Evolutionary conservation across 2,888 invertebrate genomes (phyloP).

Genomic region (Drosophila aldrichi): DNA sequence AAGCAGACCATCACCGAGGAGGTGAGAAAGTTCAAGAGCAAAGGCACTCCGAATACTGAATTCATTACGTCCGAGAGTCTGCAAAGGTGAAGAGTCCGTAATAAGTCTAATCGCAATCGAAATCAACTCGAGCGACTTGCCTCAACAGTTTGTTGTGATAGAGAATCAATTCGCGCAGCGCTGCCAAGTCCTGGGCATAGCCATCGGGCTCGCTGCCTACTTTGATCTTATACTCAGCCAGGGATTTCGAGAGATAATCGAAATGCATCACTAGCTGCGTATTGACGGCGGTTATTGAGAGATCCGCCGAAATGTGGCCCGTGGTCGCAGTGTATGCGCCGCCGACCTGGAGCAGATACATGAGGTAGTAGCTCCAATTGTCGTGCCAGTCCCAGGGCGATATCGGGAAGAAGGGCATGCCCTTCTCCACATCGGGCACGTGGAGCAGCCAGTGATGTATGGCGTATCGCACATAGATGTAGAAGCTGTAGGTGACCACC

Average conservation of each 20-base stretch:
- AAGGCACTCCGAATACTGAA: conserved; percentile 60
- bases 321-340: conserved; percentile 60
- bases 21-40: conserved; percentile 70
- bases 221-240: conserved; percentile 14
- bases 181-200: conserved; percentile 10
- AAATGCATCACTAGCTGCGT: conserved; percentile 79
- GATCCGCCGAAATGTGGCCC: conserved; percentile 69
- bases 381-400: conserved; percentile 61
- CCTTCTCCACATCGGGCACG: conserved; percentile 10
- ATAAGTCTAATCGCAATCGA: neutral
- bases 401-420: conserved; percentile 34
- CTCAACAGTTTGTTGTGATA: conserved; percentile 45
- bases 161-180: conserved; percentile 25
- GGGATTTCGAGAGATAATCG: conserved; percentile 52
- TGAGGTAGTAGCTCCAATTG: conserved; percentile 52
- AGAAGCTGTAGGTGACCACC: conserved; percentile 28
- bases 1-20: conserved; percentile 66
- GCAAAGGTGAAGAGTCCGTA: neutral
- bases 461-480: conserved; percentile 22
- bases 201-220: neutral
- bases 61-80: conserved; percentile 58
- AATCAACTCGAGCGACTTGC: conserved; percentile 10
- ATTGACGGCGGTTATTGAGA: conserved; percentile 65
- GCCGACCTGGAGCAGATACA: conserved; percentile 51
- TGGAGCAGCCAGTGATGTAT: conserved; percentile 38